Conservation (phyloP, 2,113 vertebrate species). For the Ailurus styani region DNA sequence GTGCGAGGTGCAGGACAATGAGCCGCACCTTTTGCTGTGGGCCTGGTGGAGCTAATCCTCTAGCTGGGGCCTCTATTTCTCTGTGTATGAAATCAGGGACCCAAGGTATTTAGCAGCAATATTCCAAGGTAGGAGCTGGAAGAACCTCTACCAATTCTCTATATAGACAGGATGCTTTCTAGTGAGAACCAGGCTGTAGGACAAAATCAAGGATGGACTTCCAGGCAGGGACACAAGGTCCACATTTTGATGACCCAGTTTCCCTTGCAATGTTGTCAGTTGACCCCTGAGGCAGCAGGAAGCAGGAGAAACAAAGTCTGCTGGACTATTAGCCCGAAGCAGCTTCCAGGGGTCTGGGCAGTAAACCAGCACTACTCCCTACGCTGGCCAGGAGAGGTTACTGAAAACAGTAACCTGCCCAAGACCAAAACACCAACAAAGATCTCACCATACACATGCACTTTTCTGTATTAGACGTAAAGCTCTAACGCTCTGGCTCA, state of each 20-base stretch:
- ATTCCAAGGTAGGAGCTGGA: neutral
- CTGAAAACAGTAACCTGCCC: neutral
- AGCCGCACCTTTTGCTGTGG: neutral
- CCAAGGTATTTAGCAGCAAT: neutral
- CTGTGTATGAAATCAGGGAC: neutral
- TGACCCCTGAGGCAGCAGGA: constrained; percentile 40
- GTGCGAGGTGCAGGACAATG: neutral
- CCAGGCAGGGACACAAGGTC: constrained; percentile 36
- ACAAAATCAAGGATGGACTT: constrained; percentile 19
- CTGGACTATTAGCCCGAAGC: neutral
- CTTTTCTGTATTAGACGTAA: neutral
- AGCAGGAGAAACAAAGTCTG: neutral
- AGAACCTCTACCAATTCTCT: neutral
- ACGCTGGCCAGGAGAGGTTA: neutral
- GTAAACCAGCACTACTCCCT: neutral
- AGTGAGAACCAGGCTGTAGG: neutral
- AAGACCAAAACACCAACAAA: neutral
- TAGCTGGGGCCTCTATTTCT: neutral
- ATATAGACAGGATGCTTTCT: constrained; percentile 10
- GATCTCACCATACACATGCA: neutral
- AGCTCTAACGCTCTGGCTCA: neutral
- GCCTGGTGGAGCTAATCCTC: neutral
- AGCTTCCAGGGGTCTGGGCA: neutral
- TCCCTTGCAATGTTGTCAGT: constrained; percentile 43
- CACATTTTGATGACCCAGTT: constrained; percentile 60